Percentiles rank a stretch among this genome's conserved stretches.
These are phyloP conservation scores for Byasa hedistus DNA, from an alignment of 2,888 invertebrate genomes.

Conservation along the genomic window DNA sequence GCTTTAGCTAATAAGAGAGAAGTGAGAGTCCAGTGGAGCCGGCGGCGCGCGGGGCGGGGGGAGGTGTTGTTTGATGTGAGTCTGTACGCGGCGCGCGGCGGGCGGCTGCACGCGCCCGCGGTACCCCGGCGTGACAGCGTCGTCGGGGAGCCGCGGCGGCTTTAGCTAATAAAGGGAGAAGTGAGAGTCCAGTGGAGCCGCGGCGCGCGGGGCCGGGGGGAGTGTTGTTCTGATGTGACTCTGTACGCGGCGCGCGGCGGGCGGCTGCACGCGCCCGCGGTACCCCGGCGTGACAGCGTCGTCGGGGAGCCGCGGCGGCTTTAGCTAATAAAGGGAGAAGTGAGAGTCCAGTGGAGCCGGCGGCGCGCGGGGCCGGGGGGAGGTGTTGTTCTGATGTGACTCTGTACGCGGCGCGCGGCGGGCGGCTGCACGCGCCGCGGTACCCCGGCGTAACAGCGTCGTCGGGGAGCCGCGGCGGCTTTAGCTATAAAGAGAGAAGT, in stretches of 20 bases:
- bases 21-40: too few relatives aligned
- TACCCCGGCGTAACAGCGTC: too few relatives aligned
- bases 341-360: background rate
- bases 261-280: constrained; percentile 59
- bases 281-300: constrained; percentile 74
- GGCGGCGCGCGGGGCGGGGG: too few relatives aligned
- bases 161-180: constrained; percentile 67
- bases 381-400: too few relatives aligned
- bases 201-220: constrained; percentile 69
- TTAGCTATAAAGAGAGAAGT: too few relatives aligned
- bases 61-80: too few relatives aligned
- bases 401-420: too few relatives aligned
- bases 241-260: constrained; percentile 56
- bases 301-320: constrained; percentile 48
- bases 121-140: constrained; percentile 59
- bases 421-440: too few relatives aligned
- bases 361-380: background rate
- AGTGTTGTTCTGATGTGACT: constrained; percentile 62
- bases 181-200: constrained; percentile 60
- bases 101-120: constrained; percentile 46
- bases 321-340: too few relatives aligned
- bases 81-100: too few relatives aligned
- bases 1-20: too few relatives aligned
- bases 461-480: too few relatives aligned
- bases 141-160: constrained; percentile 58